Percentiles rank a stretch among this genome's conserved stretches.
These are phyloP conservation scores for Cassiopea xamachana DNA, from an alignment of 30 jellyfish, hydroid and myxozoan species.

Conservation along the genomic window DNA sequence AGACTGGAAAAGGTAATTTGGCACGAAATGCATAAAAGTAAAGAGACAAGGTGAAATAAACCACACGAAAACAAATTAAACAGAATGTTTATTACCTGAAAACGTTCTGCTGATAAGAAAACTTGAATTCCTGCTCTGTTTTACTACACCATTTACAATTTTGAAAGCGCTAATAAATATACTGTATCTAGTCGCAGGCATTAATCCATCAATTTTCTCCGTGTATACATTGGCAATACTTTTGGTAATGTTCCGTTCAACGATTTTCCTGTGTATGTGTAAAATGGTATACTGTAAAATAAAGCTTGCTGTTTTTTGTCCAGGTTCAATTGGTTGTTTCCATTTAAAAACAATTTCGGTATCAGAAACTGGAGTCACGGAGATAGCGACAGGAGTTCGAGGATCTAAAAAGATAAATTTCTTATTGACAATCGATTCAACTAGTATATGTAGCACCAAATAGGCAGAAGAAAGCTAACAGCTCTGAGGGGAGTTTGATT, in stretches of 20 bases:
- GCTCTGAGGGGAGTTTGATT: too few relatives aligned
- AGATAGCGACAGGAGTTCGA: constrained; percentile 16
- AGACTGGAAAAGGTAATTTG: too few relatives aligned
- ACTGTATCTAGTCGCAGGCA: constrained; percentile 5
- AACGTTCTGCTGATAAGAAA: not conserved
- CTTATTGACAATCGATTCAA: not conserved
- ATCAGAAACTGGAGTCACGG: constrained; percentile 6
- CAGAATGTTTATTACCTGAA: not conserved
- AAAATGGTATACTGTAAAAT: not conserved
- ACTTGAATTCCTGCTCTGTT: constrained; percentile 12
- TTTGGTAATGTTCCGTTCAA: not conserved
- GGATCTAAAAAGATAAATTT: constrained; percentile 32
- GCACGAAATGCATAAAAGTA: not conserved
- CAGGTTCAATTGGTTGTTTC: constrained; percentile 24
- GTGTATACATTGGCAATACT: not conserved
- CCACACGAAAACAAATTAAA: not conserved
- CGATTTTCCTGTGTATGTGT: not conserved
- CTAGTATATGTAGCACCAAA: too few relatives aligned
- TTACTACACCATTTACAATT: not conserved
- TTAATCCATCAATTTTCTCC: constrained; percentile 11
- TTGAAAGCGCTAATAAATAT: constrained; percentile 12
- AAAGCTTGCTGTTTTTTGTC: not conserved
- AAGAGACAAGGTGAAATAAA: not conserved
- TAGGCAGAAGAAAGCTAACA: not conserved
- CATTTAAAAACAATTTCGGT: constrained; percentile 12